These are phyloP conservation scores for Caretta caretta DNA, from an alignment of 2,113 vertebrate species.

Conservation along the genomic window DNA sequence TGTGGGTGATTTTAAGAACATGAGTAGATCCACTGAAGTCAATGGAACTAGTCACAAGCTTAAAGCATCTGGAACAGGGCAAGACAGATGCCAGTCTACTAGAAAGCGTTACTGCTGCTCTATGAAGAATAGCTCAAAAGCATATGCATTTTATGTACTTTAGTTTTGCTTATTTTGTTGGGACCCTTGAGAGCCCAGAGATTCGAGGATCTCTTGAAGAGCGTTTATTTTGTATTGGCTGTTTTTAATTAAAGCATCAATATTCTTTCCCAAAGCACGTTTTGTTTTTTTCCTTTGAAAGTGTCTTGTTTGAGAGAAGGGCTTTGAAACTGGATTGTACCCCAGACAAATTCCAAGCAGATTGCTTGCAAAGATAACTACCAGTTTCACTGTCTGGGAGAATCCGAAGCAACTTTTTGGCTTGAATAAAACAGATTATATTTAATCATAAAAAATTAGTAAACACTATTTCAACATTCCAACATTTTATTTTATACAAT, in stretches of 20 bases:
- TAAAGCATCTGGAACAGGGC: background rate
- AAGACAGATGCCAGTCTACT: background rate
- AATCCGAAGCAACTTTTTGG: background rate
- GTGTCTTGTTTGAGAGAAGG: background rate
- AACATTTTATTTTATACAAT: conserved; percentile 61
- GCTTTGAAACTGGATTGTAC: background rate
- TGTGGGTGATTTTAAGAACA: background rate
- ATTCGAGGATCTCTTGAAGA: background rate
- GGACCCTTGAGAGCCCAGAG: background rate
- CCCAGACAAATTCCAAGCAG: background rate
- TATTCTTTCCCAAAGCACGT: background rate
- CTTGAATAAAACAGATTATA: background rate
- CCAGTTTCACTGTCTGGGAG: background rate
- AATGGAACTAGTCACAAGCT: background rate
- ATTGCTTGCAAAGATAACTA: background rate
- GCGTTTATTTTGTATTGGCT: background rate
- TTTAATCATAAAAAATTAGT: too few species aligned
- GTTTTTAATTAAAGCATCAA: background rate
- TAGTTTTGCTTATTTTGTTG: background rate
- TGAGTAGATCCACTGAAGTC: background rate
- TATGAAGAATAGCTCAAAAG: background rate
- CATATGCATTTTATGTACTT: background rate
- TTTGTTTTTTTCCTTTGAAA: background rate
- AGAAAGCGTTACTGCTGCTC: background rate
- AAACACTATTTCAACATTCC: conserved; percentile 32